Evolutionary conservation across 2,113 vertebrate genomes (phyloP), one percentile per base, ranked within the genome.

Genomic region (Meles meles): DNA sequence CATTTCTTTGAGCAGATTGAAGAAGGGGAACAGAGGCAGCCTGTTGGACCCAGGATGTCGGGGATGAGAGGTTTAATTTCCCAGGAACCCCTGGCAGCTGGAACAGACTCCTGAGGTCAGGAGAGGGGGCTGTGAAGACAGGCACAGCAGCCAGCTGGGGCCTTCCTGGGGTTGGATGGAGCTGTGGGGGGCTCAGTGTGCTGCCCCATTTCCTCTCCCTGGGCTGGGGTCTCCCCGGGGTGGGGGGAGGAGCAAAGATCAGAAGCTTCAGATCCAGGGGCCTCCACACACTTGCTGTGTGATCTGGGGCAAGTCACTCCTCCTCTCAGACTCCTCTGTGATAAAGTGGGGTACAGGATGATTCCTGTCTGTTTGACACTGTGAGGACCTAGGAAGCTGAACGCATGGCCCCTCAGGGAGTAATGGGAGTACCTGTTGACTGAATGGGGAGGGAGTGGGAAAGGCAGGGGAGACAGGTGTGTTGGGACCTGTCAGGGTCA

Each of bases 1-100:
- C 57, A 42, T 98, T 96, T 94, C 92, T 77, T 74, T 80, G 74
- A 94, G 63, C 88, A 91, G 65, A 90, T 90, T 83, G 74, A 90
- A 83, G 52, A 87, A 21, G 29, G 63, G 72, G 47, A 81, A 52
- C 25, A 57, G 71, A 93, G 82, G 74, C 52, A 65, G 42, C 63
- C 72, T 69, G 52, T 89, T 42, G n/a, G 85, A 61, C 69, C 37
- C 23, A 4, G 93, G 67, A 37, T 7, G 1, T 72, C 5, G 1
- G 80, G 59, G 34, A 49, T 0, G 18, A 87, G 95, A 93, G 72
- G 27, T 59, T 85, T 97, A 71, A 94, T 91, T 93, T 94, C 92
- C 93, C 95, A 76, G 92, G 93, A 90, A 77, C 74, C 49, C 55
- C 17, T 67, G 76, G 57, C 17, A 13, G 31, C 61, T 9, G n/a